Evolutionary conservation across 2,888 invertebrate genomes (phyloP), one percentile per base, ranked within the genome.

Genomic region (Amblyjoppa fuscipennis): DNA sequence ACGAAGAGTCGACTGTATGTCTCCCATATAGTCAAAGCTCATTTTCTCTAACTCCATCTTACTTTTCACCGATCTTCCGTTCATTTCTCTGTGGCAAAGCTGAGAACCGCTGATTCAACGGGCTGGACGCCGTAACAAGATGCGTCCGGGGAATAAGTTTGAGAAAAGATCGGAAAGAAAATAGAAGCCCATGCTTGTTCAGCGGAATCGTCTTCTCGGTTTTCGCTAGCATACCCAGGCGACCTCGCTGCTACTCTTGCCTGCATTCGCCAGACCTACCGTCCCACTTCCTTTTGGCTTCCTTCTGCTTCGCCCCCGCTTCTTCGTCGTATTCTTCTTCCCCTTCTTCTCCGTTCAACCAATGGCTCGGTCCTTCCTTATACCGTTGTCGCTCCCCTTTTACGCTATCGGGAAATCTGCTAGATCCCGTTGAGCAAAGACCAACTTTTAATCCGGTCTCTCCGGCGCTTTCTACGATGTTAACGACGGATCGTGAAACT

Each of bases 401-500:
- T 70, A 41, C 64, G 61, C 74, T 73, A 84, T 84, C 76, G 51
- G 59, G 71, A 81, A 76, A 71, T 66, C 71, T 56, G 34, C 66
- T n/a, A 56, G 59, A 68, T 25, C 68, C 56, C 59, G 76, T 77
- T 81, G 25, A 73, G 76, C 84, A 81, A 77, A 81, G 84, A 77
- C 81, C 76, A 84, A 84, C 84, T 84, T 84, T 84, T 84, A 84
- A 84, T 84, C 81, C 45, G 56, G 73, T 77, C 31, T 73, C 53
- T 66, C 81, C 68, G 25, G 71, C 66, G 49, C 76, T 76, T 73
- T 75, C 76, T 28, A 45, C 66, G 71, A 80, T 84, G 84, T 80
- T 80, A 84, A 84, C 80, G 84, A 76, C 76, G 84, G 76, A 84
- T 84, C 80, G 75, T 49, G 75, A 80, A 84, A 80, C 80, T 76